Evolutionary conservation across 2,113 vertebrate species (phyloP).

Genomic region (Anoplopoma fimbria): DNA sequence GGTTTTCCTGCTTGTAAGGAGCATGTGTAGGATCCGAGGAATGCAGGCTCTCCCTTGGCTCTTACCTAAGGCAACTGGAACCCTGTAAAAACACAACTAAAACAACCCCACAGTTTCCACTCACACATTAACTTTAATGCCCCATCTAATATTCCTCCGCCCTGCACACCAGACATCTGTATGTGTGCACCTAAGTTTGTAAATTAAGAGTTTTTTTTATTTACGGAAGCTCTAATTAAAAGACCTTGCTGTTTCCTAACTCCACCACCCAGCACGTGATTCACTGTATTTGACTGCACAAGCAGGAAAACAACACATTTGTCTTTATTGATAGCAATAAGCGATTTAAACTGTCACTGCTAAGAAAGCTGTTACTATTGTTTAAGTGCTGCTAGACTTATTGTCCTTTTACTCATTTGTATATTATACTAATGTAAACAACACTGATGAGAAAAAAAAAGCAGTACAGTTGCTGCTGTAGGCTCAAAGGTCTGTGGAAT

Average conservation of each 20-base stretch:
- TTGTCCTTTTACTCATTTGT: not conserved
- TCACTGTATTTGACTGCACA: not conserved
- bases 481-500: not conserved
- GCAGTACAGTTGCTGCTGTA: not conserved
- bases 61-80: constrained; percentile 67
- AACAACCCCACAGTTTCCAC: constrained; percentile 75
- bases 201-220: constrained; percentile 59
- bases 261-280: constrained; percentile 16
- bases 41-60: constrained; percentile 60
- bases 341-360: not conserved
- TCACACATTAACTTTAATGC: constrained; percentile 73
- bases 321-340: not conserved
- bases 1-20: constrained; percentile 61
- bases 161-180: constrained; percentile 1
- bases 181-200: constrained; percentile 26
- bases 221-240: constrained; percentile 48
- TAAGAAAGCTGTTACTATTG: not conserved
- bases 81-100: constrained; percentile 72
- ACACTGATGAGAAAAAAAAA: not conserved
- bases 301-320: not conserved
- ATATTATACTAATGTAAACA: not conserved
- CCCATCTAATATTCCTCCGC: constrained; percentile 62
- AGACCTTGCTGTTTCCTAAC: constrained; percentile 28
- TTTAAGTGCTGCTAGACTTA: too few relatives aligned
- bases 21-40: constrained; percentile 69